Evolutionary conservation across 1,140 invertebrate species (phyloP).

Genomic region (Aphelenchoides avenae): DNA sequence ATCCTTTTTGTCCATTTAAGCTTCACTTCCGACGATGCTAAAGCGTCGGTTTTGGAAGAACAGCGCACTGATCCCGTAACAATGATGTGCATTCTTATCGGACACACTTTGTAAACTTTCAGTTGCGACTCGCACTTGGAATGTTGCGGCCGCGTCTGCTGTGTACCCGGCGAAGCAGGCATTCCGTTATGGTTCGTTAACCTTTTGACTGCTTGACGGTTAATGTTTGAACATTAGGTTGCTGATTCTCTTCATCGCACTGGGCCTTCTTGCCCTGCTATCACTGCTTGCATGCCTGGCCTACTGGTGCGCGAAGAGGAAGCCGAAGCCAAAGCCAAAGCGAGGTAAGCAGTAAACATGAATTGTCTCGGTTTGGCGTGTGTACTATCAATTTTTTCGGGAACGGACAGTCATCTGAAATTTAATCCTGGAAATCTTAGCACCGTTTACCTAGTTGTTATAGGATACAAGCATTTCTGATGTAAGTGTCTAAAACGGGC

Average conservation of each 20-base stretch:
- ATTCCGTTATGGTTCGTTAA: conserved; percentile 44
- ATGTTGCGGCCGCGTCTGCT: conserved; percentile 45
- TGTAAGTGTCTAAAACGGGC: too few relatives aligned
- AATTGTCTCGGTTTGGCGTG: too few relatives aligned
- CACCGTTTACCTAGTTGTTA: too few relatives aligned
- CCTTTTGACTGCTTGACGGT: too few relatives aligned
- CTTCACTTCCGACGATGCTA: not conserved
- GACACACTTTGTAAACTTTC: not conserved
- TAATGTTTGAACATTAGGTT: conserved; percentile 40
- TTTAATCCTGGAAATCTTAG: too few relatives aligned
- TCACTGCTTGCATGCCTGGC: conserved; percentile 34
- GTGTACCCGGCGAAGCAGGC: conserved; percentile 28
- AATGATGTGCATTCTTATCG: conserved; percentile 5
- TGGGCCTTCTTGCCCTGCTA: conserved; percentile 38
- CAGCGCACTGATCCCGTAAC: not conserved
- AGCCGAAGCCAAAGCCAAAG: conserved; percentile 50
- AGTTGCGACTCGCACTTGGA: conserved; percentile 38
- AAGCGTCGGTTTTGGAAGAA: not conserved
- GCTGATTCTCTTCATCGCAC: conserved; percentile 44
- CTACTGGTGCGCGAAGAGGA: conserved; percentile 42
- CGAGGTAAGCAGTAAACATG: too few relatives aligned
- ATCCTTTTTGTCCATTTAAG: conserved; percentile 14
- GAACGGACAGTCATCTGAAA: too few relatives aligned
- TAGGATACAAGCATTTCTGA: too few relatives aligned
- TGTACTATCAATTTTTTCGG: too few relatives aligned